Conservation (phyloP, 2,113 vertebrate genomes). For the Phylloscopus trochilus region DNA sequence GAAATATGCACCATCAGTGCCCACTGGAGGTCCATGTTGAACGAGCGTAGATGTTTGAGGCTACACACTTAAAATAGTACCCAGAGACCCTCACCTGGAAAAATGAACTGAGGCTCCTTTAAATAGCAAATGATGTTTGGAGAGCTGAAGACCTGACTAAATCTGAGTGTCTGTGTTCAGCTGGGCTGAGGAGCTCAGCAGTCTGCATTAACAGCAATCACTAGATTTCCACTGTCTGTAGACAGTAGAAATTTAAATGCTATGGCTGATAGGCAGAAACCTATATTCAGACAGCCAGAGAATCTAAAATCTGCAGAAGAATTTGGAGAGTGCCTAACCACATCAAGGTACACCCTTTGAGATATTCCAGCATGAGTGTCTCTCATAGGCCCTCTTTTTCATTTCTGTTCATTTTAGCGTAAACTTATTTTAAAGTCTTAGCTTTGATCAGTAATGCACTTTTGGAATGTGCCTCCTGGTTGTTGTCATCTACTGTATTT, state of each 20-base stretch:
- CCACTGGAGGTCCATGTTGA: neutral
- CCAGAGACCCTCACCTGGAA: neutral
- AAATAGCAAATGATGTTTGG: neutral
- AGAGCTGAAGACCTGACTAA: neutral
- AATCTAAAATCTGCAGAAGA: neutral
- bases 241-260: neutral
- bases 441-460: neutral
- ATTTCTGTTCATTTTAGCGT: neutral
- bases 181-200: neutral
- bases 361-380: neutral
- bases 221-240: neutral
- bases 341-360: neutral
- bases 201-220: neutral
- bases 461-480: neutral
- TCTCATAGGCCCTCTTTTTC: neutral
- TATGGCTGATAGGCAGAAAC: neutral
- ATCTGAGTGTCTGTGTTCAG: neutral
- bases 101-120: neutral
- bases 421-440: neutral
- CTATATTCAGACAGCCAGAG: neutral
- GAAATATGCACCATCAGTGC: neutral
- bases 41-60: neutral
- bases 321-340: neutral
- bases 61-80: neutral
- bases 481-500: neutral